A percentile compares a stretch with the other conserved stretches of the same genome.
phyloP scores from a whole-genome alignment of 1,140 invertebrate genomes.

The Cyrtorhinus lividipennis region DNA sequence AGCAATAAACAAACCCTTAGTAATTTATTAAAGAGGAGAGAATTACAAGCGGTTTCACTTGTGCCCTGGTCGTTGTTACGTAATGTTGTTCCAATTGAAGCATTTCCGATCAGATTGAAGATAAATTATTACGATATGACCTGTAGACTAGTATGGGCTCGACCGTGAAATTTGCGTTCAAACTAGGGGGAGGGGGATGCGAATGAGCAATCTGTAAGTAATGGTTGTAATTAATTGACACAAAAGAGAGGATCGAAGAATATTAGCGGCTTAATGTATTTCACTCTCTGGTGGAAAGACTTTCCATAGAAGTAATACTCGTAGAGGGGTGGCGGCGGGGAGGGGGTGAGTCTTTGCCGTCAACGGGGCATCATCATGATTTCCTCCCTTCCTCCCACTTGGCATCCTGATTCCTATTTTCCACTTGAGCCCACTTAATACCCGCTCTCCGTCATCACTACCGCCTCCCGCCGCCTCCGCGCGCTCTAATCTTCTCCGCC shows the following conservation, averaged over 20 bases:
- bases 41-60: too few species aligned
- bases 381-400: background rate
- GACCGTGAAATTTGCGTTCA: too few species aligned
- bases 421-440: slow-evolving; percentile 14
- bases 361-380: background rate
- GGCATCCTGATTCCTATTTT: slow-evolving; percentile 16
- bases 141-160: too few species aligned
- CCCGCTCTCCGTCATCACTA: slow-evolving; percentile 1
- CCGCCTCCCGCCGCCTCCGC: background rate
- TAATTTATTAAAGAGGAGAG: too few species aligned
- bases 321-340: background rate
- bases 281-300: slow-evolving; percentile 8
- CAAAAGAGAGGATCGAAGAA: slow-evolving; percentile 17
- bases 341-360: background rate
- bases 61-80: too few species aligned
- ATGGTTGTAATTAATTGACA: background rate
- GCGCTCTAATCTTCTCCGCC: background rate
- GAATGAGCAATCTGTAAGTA: too few species aligned
- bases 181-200: too few species aligned
- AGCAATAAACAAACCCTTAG: too few species aligned
- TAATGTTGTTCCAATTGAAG: too few species aligned
- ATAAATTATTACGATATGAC: too few species aligned
- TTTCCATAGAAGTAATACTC: background rate
- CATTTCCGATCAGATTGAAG: too few species aligned
- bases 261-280: slow-evolving; percentile 17